Conservation (phyloP, 2,113 vertebrate genomes). For the Marmota flaviventris region DNA sequence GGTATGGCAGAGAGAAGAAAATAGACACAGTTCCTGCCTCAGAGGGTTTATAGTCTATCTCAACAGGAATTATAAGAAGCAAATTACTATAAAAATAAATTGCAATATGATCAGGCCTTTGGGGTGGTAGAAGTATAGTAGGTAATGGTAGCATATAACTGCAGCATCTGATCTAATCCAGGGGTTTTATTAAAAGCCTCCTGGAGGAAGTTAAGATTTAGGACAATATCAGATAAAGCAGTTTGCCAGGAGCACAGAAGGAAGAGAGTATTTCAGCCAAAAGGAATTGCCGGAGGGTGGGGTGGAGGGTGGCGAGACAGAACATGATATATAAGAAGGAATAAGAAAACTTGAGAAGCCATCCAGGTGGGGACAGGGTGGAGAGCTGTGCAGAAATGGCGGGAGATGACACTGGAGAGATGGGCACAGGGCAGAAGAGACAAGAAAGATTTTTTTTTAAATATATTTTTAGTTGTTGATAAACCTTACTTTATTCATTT, state of each 20-base stretch:
- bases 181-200: constrained; percentile 30
- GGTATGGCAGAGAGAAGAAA: not conserved
- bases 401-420: not conserved
- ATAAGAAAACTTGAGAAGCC: not conserved
- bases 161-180: not conserved
- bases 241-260: not conserved
- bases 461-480: no score
- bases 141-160: not conserved
- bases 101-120: not conserved
- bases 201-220: constrained; percentile 9
- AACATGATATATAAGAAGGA: not conserved
- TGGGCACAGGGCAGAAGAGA: not conserved
- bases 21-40: not conserved
- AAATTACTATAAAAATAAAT: not conserved
- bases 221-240: not conserved
- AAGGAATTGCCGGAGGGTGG: not conserved
- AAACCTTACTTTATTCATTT: no score
- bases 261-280: not conserved
- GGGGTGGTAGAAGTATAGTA: not conserved
- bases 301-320: not conserved
- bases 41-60: not conserved
- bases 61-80: not conserved
- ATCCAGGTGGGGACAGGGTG: not conserved
- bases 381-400: no score
- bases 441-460: not conserved